Base-by-base conservation (phyloP, 2,797 vertebrate genomes). In the Mus spretus region DNA sequence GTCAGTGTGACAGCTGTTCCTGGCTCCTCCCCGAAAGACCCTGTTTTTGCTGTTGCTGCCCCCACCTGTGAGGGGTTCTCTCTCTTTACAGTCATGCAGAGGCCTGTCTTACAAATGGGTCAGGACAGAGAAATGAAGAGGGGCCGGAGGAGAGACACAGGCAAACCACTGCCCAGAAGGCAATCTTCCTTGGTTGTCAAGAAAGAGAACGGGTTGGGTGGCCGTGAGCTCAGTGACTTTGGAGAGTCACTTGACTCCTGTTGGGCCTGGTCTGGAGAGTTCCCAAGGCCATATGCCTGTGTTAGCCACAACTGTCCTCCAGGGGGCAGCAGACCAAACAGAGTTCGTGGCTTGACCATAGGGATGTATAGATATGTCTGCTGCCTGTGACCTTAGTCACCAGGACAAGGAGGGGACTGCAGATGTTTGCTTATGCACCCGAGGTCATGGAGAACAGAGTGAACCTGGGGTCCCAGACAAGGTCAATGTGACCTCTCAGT, bases 381-480 rank as follows among this genome's bases (percentile, higher is more conserved):
- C 37, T 85, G 53, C 22, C 37, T 61, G 57, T 24, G 77, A 77
- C 74, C 74, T 57, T 0, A 37, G 93, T 31, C 93, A 88, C 77
- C 80, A 72, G 14, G 67, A 89, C 19, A 72, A 22, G 34, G 89
- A 91, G 28, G 77, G 34, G 37, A 44, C 65, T 34, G 44, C 75
- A 93, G 83, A 78, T n/a, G 75, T 89, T 26, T 19, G 44, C 8
- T 11, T 63, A 37, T 55, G 85, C 65, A 82, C 31, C 44, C 24
- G 50, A 67, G 70, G 86, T 67, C 95, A 94, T 65, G 34, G 24
- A 82, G 88, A 96, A 92, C 14, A 6, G 9, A 26, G 91, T 0
- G 26, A 70, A 12, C 2, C 24, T 15, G n/a, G 85, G 61, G 47
- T 77, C 34, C 7, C 7, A 86, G 63, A 26, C 67, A 84, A 20